A percentile compares a stretch with the other conserved stretches of the same genome.
Conservation (phyloP, 2,888 invertebrate genomes). For the Heliconius aoede region DNA sequence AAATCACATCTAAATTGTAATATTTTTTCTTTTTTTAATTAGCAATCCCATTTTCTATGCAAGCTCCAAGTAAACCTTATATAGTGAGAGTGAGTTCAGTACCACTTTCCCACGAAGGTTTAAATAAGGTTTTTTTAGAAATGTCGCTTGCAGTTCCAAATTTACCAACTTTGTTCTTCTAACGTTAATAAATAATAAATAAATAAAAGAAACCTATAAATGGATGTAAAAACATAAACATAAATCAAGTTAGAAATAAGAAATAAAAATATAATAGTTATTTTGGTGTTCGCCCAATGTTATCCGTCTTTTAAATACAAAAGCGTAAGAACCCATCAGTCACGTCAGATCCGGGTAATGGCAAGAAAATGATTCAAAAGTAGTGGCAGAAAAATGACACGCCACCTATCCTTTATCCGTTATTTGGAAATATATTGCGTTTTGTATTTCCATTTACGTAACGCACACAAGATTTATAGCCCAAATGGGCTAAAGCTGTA, state of each 20-base stretch:
- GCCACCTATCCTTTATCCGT: constrained; percentile 38
- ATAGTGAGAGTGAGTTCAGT: too few species aligned
- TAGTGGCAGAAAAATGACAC: constrained; percentile 42
- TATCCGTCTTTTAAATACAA: constrained; percentile 23
- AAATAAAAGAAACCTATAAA: not conserved
- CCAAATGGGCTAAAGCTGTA: constrained; percentile 9
- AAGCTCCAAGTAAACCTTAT: too few species aligned
- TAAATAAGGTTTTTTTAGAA: too few species aligned
- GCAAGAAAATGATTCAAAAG: constrained; percentile 45
- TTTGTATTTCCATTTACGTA: constrained; percentile 26
- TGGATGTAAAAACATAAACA: not conserved
- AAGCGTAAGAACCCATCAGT: constrained; percentile 36
- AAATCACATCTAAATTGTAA: too few species aligned
- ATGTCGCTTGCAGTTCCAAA: too few species aligned
- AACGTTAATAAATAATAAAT: not conserved
- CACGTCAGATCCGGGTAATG: constrained; percentile 43
- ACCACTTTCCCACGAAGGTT: too few species aligned
- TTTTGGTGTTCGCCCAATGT: not conserved
- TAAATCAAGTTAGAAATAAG: not conserved
- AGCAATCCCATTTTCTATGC: too few species aligned
- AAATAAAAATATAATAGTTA: constrained; percentile 1
- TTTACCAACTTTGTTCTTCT: too few species aligned
- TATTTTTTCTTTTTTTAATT: too few species aligned
- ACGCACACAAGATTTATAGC: not conserved
- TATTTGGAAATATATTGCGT: constrained; percentile 40